Base-by-base conservation (phyloP, 2,113 vertebrate species). In the Montifringilla adamsi region DNA sequence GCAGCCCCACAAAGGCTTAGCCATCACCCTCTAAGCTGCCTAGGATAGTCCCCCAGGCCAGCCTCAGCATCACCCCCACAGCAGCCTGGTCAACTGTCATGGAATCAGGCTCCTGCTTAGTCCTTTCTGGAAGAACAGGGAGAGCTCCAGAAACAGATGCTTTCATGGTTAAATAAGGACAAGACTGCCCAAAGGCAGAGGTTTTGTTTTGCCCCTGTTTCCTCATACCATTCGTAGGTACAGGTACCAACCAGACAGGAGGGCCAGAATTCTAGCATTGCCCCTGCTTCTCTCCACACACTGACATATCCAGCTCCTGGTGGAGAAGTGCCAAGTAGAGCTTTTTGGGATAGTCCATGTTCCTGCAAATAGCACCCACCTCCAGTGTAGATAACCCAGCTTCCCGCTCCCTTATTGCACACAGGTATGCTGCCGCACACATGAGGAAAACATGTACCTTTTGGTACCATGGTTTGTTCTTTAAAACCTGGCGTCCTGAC, bases 371-470 rank as follows among this genome's bases (percentile, higher is more conserved):
- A 55, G 30, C 23, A 58, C 23, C 46, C 26, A 17, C 5, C 46
- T 39, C 41, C 7, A 2, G 8, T 27, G 30, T 2, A 53, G n/a
- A 41, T 14, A 49, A 73, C 4, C 3, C 62, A 49, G 37, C 12
- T 49, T 66, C 10, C 3, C 11, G 8, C 31, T 62, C 27, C 28
- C 33, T 52, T n/a, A 17, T 1, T 19, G n/a, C 43, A 41, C 19
- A 10, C 3, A 12, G 12, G 3, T 31, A 4, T 37, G 37, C 14
- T 91, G 35, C 20, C 18, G 11, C 24, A 35, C 19, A 26, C 18
- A 18, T 3, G 0, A 78, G 22, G 8, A 75, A 77, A 89, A 37
- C 23, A 9, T 0, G 0, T 0, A 1, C 6, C 9, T 18, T 52
- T 88, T 67, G 27, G 23, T 52, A 55, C 30, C 19, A 11, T 7